phyloP scores from a whole-genome alignment of 2,888 invertebrate genomes.

The Ischnus inquisitorius region DNA sequence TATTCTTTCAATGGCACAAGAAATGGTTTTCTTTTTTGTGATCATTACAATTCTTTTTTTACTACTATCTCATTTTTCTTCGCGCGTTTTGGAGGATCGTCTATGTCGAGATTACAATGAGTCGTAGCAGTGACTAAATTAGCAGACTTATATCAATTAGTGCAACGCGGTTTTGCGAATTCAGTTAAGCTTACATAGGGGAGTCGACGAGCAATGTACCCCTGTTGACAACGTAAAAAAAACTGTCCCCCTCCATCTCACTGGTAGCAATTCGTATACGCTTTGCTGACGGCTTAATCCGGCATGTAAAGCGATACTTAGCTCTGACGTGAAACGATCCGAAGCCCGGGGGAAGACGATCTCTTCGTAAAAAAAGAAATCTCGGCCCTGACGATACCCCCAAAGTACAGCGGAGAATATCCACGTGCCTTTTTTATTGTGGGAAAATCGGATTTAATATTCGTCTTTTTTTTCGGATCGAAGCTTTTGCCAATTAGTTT shows the following conservation, averaged over 20 bases:
- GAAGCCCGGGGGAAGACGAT: conserved; percentile 78
- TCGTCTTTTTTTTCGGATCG: neutral
- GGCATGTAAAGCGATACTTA: conserved; percentile 78
- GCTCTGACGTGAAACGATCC: conserved; percentile 80
- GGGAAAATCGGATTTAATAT: conserved; percentile 74
- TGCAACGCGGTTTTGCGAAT: conserved; percentile 38
- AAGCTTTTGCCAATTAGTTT: conserved; percentile 38
- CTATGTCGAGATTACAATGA: neutral
- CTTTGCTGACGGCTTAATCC: conserved; percentile 79
- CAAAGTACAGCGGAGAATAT: conserved; percentile 53
- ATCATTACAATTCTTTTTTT: neutral
- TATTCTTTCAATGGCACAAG: too few species aligned
- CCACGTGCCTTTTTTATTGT: conserved; percentile 79
- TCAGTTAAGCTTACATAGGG: conserved; percentile 61
- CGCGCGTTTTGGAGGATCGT: neutral
- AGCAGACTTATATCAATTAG: conserved; percentile 62
- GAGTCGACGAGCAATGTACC: conserved; percentile 12
- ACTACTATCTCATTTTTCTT: neutral
- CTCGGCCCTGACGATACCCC: conserved; percentile 54
- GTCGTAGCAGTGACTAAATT: conserved; percentile 37
- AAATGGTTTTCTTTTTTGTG: neutral
- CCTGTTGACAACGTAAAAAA: conserved; percentile 52
- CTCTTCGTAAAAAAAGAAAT: conserved; percentile 73
- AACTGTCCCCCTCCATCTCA: conserved; percentile 35
- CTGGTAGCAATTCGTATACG: conserved; percentile 58